Conservation (phyloP, 2,113 vertebrate genomes). For the Oreocharis arfaki region DNA sequence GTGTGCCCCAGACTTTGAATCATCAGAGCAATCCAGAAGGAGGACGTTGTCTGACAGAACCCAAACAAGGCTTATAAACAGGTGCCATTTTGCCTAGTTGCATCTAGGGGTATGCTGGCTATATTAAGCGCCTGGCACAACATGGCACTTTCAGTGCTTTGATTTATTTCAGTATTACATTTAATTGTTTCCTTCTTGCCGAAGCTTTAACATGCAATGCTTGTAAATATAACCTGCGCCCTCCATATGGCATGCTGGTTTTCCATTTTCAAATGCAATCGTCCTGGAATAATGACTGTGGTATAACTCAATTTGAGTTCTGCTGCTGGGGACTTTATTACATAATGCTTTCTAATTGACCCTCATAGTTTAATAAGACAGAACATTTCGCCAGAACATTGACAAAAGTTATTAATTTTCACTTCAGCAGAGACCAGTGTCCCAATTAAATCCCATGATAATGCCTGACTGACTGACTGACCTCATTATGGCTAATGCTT, state of each 20-base stretch:
- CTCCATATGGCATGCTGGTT: conserved; percentile 80
- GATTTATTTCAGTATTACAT: conserved; percentile 79
- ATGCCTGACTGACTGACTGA: conserved; percentile 91
- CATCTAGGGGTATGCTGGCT: conserved; percentile 51
- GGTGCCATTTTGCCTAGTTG: conserved; percentile 54
- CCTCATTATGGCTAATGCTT: conserved; percentile 94
- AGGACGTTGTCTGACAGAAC: conserved; percentile 19
- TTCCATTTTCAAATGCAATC: conserved; percentile 84
- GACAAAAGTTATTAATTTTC: conserved; percentile 99
- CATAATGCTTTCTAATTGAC: conserved; percentile 99
- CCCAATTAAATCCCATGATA: conserved; percentile 98
- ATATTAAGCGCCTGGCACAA: conserved; percentile 65
- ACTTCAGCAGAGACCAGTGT: conserved; percentile 97
- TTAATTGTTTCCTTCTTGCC: conserved; percentile 84
- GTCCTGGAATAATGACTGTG: conserved; percentile 81
- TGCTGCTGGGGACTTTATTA: conserved; percentile 94
- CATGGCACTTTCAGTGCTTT: conserved; percentile 63
- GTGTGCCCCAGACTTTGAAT: conserved; percentile 75
- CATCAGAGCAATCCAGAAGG: conserved; percentile 16
- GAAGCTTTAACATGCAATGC: conserved; percentile 78
- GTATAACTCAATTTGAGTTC: conserved; percentile 96
- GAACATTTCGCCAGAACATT: conserved; percentile 94
- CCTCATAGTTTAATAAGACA: conserved; percentile 94
- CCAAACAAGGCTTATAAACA: conserved; percentile 49
- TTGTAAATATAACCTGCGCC: conserved; percentile 77